Evolutionary conservation across 2,113 vertebrate genomes (phyloP).

Genomic region (Solea solea): DNA sequence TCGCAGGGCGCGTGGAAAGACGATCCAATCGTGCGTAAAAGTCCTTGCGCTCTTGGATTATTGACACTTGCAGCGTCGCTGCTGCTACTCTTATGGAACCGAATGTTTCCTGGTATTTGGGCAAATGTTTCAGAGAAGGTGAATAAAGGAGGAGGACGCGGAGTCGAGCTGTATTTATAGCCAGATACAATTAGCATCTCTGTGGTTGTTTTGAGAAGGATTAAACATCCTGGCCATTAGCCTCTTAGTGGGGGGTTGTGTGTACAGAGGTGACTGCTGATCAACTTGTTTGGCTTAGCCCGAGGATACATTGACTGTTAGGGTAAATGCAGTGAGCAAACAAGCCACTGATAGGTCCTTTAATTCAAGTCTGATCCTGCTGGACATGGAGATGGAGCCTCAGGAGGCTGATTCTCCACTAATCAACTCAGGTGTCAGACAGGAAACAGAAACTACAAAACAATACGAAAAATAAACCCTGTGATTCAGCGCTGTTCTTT

Average conservation of each 20-base stretch:
- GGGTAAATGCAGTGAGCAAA: conserved; percentile 67
- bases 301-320: conserved; percentile 69
- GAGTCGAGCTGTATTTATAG: conserved; percentile 82
- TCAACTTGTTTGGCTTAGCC: conserved; percentile 83
- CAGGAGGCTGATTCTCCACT: neutral
- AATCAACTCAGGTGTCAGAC: neutral
- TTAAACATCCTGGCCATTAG: conserved; percentile 79
- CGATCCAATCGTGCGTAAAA: conserved; percentile 49
- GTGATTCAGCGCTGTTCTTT: no score
- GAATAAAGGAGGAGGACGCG: conserved; percentile 71
- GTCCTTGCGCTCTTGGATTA: conserved; percentile 25
- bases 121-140: conserved; percentile 25
- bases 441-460: no score
- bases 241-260: conserved; percentile 77
- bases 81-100: conserved; percentile 27
- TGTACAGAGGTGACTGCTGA: conserved; percentile 79
- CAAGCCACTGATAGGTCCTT: conserved; percentile 58
- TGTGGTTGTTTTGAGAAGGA: conserved; percentile 83
- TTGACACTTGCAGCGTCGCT: conserved; percentile 19
- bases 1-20: neutral
- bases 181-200: conserved; percentile 82
- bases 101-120: conserved; percentile 29
- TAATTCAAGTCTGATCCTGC: conserved; percentile 51
- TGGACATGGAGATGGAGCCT: conserved; percentile 18
- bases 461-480: no score